phyloP scores from a whole-genome alignment of 2,888 invertebrate species.

The Holacanthella duospinosa region DNA sequence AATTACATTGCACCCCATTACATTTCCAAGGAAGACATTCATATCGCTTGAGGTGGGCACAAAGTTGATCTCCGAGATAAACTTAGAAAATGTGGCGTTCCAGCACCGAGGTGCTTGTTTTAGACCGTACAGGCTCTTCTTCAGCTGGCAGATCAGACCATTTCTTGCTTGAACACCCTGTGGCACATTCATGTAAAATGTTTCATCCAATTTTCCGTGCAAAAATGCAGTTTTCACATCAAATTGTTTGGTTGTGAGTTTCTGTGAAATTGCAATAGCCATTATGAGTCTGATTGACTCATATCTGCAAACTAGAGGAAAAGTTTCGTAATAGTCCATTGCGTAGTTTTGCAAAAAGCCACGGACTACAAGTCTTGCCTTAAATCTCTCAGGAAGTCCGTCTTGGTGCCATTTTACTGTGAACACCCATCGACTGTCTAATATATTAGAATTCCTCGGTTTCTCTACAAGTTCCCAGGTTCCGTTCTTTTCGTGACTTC shows the following conservation, averaged over 20 bases:
- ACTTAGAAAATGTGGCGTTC: background rate
- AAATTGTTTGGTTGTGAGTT: background rate
- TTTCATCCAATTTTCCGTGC: background rate
- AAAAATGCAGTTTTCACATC: background rate
- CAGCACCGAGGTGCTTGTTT: background rate
- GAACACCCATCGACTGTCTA: background rate
- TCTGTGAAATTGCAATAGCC: background rate
- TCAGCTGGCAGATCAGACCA: background rate
- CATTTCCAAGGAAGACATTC: too few species aligned
- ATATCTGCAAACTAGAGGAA: background rate
- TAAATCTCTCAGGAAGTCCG: background rate
- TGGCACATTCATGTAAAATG: background rate
- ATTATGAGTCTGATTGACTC: background rate
- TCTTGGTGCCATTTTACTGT: background rate
- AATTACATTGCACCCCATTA: too few species aligned
- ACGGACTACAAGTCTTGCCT: background rate
- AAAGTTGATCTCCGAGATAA: too few species aligned
- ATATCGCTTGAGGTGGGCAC: too few species aligned
- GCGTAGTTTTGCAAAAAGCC: background rate
- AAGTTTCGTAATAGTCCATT: background rate
- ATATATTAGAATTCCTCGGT: too few species aligned
- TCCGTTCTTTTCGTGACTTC: background rate
- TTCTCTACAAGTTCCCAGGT: too few species aligned
- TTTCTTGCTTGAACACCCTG: background rate
- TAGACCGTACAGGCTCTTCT: background rate